phyloP scores from a whole-genome alignment of 2,888 invertebrate genomes.

The Electrophaes corylata region DNA sequence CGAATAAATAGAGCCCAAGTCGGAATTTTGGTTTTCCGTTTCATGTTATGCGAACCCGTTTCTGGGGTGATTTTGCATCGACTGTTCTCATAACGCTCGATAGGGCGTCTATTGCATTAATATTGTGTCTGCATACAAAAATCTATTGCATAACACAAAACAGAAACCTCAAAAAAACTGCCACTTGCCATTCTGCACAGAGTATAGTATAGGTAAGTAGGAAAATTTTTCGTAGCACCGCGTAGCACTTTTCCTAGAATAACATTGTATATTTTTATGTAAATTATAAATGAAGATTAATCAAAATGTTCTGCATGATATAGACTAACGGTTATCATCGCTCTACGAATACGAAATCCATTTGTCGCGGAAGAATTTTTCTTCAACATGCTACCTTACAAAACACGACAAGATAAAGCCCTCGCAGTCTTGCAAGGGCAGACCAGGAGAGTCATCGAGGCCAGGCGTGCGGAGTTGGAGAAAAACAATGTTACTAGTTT shows the following conservation, averaged over 20 bases:
- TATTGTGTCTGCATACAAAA: too few relatives aligned
- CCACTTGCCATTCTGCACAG: too few relatives aligned
- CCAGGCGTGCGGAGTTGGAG: slow-evolving; percentile 57
- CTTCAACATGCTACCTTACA: slow-evolving; percentile 80
- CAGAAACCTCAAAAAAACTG: too few relatives aligned
- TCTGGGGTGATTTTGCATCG: too few relatives aligned
- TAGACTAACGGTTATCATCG: slow-evolving; percentile 45
- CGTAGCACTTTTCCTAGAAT: slow-evolving; percentile 3
- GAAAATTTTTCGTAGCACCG: slow-evolving; percentile 3
- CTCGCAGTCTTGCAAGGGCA: slow-evolving; percentile 69
- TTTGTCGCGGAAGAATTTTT: slow-evolving; percentile 52
- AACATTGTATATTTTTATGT: neutral
- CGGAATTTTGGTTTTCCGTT: too few relatives aligned
- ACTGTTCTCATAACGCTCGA: too few relatives aligned
- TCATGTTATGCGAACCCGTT: too few relatives aligned
- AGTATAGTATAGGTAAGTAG: neutral
- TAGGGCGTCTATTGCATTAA: too few relatives aligned
- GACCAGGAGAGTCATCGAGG: slow-evolving; percentile 68
- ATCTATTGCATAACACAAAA: too few relatives aligned
- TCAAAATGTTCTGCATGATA: slow-evolving; percentile 17
- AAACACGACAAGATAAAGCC: slow-evolving; percentile 77
- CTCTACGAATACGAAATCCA: slow-evolving; percentile 58
- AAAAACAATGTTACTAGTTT: slow-evolving; percentile 46
- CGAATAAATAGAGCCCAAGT: too few relatives aligned
- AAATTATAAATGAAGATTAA: neutral